phyloP scores from a whole-genome alignment of 2,888 invertebrate species.

The Dolomedes plantarius region DNA sequence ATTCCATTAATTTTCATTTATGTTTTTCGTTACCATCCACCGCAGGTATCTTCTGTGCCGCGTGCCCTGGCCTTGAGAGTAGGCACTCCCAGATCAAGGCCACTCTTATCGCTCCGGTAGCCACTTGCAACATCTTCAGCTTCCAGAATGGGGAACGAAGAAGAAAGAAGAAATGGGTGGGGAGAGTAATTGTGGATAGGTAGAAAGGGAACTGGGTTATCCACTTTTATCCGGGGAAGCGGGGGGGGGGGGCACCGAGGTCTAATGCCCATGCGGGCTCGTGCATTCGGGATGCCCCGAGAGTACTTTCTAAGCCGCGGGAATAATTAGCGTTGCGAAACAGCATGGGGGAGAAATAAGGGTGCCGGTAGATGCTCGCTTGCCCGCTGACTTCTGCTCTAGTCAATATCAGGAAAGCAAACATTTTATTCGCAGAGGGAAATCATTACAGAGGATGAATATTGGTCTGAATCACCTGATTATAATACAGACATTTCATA shows the following conservation, averaged over 20 bases:
- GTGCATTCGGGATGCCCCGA: too few relatives aligned
- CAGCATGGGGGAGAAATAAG: too few relatives aligned
- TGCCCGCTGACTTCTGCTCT: too few relatives aligned
- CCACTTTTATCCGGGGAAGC: not conserved
- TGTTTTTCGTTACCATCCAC: not conserved
- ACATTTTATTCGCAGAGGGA: too few relatives aligned
- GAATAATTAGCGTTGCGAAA: too few relatives aligned
- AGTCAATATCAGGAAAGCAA: too few relatives aligned
- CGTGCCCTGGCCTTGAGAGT: not conserved
- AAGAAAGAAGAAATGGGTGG: not conserved
- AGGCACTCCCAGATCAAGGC: constrained; percentile 9
- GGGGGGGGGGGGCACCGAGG: not conserved
- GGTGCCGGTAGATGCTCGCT: too few relatives aligned
- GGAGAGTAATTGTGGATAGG: not conserved
- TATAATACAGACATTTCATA: too few relatives aligned
- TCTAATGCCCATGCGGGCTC: not conserved
- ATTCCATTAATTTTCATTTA: too few relatives aligned
- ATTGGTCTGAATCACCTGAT: too few relatives aligned
- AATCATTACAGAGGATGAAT: too few relatives aligned
- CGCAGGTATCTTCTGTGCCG: not conserved
- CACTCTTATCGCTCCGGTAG: constrained; percentile 8
- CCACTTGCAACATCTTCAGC: constrained; percentile 12
- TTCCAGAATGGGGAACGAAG: not conserved
- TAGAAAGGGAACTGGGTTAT: constrained; percentile 3
- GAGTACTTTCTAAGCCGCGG: too few relatives aligned